Conservation (phyloP, 53 echinoderm and acorn worm species). For the Paracentrotus lividus region DNA sequence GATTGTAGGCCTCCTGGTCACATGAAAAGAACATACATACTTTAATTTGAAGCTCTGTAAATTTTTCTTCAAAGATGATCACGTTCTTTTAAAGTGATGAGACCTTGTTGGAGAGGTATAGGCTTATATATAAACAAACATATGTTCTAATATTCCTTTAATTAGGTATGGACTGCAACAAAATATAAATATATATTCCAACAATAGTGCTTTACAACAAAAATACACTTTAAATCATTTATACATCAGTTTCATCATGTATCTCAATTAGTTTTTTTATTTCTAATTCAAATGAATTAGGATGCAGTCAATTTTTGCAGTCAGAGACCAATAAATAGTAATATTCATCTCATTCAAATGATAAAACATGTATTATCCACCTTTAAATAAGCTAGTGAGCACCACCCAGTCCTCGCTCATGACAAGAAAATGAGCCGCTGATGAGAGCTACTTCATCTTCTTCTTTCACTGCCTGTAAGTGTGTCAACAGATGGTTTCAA, state of each 20-base stretch:
- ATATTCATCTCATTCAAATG: not conserved
- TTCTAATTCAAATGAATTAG: not conserved
- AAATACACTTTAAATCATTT: too few relatives aligned
- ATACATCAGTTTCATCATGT: too few relatives aligned
- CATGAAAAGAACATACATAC: too few relatives aligned
- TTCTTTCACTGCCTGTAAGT: not conserved
- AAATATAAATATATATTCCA: too few relatives aligned
- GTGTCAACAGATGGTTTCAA: not conserved
- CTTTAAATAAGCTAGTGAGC: conserved; percentile 1
- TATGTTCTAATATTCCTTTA: too few relatives aligned
- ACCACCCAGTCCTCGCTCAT: not conserved
- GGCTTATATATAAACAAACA: too few relatives aligned
- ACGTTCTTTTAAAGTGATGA: not conserved
- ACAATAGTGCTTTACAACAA: too few relatives aligned
- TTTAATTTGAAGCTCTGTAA: not conserved
- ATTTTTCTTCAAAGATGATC: not conserved
- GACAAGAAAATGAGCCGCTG: conserved; percentile 4
- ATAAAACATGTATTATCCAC: not conserved
- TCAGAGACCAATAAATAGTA: not conserved
- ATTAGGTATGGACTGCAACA: too few relatives aligned
- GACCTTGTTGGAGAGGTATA: not conserved
- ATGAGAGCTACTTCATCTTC: not conserved
- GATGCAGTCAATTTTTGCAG: not conserved
- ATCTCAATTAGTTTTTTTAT: not conserved
- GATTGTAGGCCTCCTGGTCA: too few relatives aligned